phyloP scores from a whole-genome alignment of 2,797 vertebrate species.

The Todus mexicanus region DNA sequence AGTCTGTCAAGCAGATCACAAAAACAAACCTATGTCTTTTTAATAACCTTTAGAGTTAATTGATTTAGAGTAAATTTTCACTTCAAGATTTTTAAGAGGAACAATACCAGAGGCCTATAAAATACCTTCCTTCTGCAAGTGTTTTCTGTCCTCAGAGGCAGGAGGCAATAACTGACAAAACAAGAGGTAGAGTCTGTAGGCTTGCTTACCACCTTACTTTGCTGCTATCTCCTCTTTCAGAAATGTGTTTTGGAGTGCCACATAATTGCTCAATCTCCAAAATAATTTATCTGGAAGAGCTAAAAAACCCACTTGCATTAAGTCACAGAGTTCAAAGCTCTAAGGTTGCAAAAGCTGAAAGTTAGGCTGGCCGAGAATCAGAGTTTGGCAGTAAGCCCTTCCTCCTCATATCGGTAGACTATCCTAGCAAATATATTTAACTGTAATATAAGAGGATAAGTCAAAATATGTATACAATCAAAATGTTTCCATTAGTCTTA shows the following conservation, averaged over 20 bases:
- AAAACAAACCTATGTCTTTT: neutral
- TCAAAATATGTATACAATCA: neutral
- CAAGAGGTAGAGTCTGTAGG: neutral
- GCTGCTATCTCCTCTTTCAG: neutral
- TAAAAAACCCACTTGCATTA: neutral
- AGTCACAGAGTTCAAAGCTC: neutral
- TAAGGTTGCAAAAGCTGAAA: neutral
- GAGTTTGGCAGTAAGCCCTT: neutral
- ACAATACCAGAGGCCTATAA: neutral
- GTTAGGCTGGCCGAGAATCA: neutral
- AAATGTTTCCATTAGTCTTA: neutral
- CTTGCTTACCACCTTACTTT: neutral
- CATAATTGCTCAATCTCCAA: neutral
- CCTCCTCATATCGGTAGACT: rapidly evolving
- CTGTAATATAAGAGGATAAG: neutral
- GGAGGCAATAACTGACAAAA: neutral
- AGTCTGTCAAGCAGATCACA: neutral
- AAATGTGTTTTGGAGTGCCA: neutral
- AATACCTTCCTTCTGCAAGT: neutral
- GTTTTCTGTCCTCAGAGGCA: neutral
- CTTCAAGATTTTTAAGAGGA: neutral
- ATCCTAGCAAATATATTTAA: neutral
- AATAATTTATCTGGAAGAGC: neutral
- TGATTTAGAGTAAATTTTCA: neutral
- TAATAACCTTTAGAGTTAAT: neutral